A percentile compares a stretch with the other conserved stretches of the same genome.
These are phyloP conservation scores for Drosophila nigricruria DNA, from an alignment of 2,888 invertebrate genomes.

Conservation along the genomic window DNA sequence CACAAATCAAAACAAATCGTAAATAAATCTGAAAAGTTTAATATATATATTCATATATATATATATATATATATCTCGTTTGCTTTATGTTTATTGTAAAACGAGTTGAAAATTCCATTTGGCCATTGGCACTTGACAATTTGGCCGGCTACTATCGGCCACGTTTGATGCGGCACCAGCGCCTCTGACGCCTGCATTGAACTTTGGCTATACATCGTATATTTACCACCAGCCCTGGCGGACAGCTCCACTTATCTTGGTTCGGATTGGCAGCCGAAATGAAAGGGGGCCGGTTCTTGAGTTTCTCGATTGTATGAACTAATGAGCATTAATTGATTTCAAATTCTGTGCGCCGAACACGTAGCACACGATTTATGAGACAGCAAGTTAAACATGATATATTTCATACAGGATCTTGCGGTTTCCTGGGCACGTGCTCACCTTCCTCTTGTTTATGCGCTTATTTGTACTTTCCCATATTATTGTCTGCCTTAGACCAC, in stretches of 20 bases:
- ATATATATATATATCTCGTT: slow-evolving; percentile 3
- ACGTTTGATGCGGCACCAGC: slow-evolving; percentile 64
- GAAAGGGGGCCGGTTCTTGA: slow-evolving; percentile 45
- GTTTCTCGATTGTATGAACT: slow-evolving; percentile 35
- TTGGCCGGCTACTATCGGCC: slow-evolving; percentile 36
- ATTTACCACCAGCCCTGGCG: slow-evolving; percentile 41
- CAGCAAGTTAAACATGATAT: slow-evolving; percentile 31
- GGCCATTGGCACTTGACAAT: slow-evolving; percentile 58
- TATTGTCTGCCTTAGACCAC: slow-evolving; percentile 30
- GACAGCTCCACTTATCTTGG: slow-evolving; percentile 64
- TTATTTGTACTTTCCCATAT: neutral
- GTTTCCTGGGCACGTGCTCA: slow-evolving; percentile 69
- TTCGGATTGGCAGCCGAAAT: neutral
- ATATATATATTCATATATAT: neutral
- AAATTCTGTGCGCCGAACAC: slow-evolving; percentile 24
- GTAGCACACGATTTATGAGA: slow-evolving; percentile 36
- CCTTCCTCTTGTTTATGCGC: too few species aligned
- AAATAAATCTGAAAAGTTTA: slow-evolving; percentile 59
- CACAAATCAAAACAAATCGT: slow-evolving; percentile 74
- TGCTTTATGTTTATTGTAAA: slow-evolving; percentile 31
- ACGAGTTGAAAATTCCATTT: slow-evolving; percentile 51
- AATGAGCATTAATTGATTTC: slow-evolving; percentile 71
- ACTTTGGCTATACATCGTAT: slow-evolving; percentile 70
- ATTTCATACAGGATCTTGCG: slow-evolving; percentile 62
- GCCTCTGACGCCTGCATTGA: slow-evolving; percentile 36